Conservation (phyloP, 2,113 vertebrate species). For the Spizaetus ornatus region DNA sequence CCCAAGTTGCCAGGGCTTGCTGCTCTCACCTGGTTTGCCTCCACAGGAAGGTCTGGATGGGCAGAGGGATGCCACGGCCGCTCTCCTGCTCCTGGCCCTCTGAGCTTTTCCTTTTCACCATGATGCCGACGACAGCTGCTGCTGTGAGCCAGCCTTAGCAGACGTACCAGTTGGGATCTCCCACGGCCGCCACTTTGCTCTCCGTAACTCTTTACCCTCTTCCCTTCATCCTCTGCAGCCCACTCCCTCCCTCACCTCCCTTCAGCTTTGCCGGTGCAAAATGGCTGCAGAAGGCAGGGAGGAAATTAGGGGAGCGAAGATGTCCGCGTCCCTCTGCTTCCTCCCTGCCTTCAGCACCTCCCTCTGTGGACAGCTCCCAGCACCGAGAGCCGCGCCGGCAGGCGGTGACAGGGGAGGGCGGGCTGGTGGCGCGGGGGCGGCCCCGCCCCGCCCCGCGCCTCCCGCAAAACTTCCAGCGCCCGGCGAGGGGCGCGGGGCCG, state of each 20-base stretch:
- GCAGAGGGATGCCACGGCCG: conserved; percentile 91
- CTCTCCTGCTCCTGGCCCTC: conserved; percentile 92
- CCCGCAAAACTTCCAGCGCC: neutral
- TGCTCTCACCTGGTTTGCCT: conserved; percentile 93
- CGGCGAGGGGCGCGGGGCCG: neutral
- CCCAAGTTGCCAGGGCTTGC: neutral
- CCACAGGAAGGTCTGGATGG: conserved; percentile 99
- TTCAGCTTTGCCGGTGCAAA: conserved; percentile 71
- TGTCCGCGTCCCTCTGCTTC: conserved; percentile 56
- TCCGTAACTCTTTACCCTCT: neutral
- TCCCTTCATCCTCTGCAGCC: neutral
- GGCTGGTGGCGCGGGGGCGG: neutral
- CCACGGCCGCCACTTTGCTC: neutral
- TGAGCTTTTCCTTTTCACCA: conserved; percentile 98
- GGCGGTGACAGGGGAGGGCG: neutral
- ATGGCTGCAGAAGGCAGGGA: conserved; percentile 83
- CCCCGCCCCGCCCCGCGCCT: neutral
- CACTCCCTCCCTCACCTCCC: conserved; percentile 25
- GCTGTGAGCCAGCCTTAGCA: neutral
- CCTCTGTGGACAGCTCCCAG: conserved; percentile 78
- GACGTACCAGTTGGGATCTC: neutral
- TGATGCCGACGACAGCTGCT: conserved; percentile 64
- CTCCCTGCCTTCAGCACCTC: conserved; percentile 81
- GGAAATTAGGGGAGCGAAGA: conserved; percentile 61
- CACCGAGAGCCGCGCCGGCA: neutral